Conservation (phyloP, 2,113 vertebrate genomes). For the Calidris pugnax region DNA sequence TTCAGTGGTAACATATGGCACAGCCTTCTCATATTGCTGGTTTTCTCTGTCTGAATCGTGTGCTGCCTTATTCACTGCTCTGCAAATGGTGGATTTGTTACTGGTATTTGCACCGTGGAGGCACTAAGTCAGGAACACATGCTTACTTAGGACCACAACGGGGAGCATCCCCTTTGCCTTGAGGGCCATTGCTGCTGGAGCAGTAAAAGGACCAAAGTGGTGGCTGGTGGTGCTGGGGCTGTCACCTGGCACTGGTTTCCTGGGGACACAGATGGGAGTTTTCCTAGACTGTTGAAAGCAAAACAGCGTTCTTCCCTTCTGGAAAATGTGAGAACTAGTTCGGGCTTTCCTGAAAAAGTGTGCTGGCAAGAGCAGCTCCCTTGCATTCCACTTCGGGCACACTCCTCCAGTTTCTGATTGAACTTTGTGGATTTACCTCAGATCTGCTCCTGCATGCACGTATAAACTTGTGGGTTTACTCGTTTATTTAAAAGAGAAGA, state of each 20-base stretch:
- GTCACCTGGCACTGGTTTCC: background rate
- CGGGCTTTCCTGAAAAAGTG: background rate
- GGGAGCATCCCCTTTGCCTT: background rate
- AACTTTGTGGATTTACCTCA: background rate
- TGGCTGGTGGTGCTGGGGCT: background rate
- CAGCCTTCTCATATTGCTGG: constrained; percentile 61
- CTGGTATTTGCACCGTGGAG: background rate
- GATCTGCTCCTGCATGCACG: background rate
- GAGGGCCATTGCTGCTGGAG: background rate
- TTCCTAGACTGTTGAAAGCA: background rate
- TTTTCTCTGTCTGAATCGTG: background rate
- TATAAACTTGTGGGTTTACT: background rate
- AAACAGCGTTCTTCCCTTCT: background rate
- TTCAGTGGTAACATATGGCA: constrained; percentile 59
- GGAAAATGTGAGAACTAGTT: background rate
- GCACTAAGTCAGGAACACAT: background rate
- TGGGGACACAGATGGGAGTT: background rate
- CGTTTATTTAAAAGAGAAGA: background rate
- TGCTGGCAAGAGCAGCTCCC: background rate
- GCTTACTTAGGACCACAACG: background rate
- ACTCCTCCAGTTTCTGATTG: background rate
- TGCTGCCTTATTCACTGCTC: constrained; percentile 31
- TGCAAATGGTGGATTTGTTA: background rate
- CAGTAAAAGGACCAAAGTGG: background rate
- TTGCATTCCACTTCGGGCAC: background rate